Evolutionary conservation across 2,113 vertebrate genomes (phyloP).

Genomic region (Ramphastos sulfuratus): DNA sequence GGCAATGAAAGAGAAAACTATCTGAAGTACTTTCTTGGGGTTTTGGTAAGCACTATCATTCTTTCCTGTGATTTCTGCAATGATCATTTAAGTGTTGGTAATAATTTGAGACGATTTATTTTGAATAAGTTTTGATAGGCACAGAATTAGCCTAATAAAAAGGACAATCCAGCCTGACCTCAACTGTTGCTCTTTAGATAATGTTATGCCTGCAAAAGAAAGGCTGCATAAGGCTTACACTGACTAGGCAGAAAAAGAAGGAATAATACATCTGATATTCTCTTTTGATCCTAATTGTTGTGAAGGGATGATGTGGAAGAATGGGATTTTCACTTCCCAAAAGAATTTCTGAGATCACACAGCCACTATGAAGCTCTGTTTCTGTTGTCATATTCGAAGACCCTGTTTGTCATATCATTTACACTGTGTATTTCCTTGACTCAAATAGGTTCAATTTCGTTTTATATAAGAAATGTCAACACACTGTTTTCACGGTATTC

Average conservation of each 20-base stretch:
- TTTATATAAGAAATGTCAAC: conserved; percentile 25
- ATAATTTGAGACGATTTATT: not conserved
- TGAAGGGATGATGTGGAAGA: fast-evolving
- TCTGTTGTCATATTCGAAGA: not conserved
- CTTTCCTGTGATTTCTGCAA: conserved; percentile 42
- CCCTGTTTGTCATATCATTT: not conserved
- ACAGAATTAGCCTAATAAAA: conserved; percentile 10
- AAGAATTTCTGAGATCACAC: not conserved
- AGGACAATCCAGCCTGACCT: not conserved
- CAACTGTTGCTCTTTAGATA: not conserved
- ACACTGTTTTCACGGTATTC: not conserved
- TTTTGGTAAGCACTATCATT: conserved; percentile 40
- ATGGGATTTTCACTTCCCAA: not conserved
- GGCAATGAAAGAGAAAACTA: conserved; percentile 24
- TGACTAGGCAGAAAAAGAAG: not conserved
- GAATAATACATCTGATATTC: not conserved
- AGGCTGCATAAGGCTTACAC: not conserved
- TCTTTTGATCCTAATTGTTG: not conserved
- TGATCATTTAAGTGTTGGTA: not conserved
- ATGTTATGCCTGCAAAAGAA: not conserved
- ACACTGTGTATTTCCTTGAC: not conserved
- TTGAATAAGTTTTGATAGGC: not conserved
- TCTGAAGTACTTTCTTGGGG: conserved; percentile 40
- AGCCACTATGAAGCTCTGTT: not conserved
- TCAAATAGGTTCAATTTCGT: not conserved